A percentile compares a stretch with the other conserved stretches of the same genome.
These are phyloP conservation scores for Diorhabda carinulata DNA, from an alignment of 1,140 invertebrate genomes.

Conservation along the genomic window DNA sequence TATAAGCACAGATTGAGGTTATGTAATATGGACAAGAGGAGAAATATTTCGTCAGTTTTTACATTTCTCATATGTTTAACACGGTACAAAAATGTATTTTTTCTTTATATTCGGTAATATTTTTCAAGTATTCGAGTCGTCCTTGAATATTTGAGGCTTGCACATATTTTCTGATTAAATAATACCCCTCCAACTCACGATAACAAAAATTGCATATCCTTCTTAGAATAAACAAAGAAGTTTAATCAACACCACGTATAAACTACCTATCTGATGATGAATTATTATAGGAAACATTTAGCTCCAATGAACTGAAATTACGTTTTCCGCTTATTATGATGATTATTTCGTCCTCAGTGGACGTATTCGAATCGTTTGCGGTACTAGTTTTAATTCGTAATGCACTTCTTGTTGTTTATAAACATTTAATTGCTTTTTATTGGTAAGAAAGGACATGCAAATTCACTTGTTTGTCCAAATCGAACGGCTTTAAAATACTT, in stretches of 20 bases:
- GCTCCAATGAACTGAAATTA: slow-evolving; percentile 24
- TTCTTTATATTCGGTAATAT: too few species aligned
- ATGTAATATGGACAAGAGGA: too few species aligned
- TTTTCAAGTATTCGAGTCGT: too few species aligned
- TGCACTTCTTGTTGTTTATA: slow-evolving; percentile 11
- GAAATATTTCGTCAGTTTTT: too few species aligned
- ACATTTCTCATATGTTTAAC: too few species aligned
- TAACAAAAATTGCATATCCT: slow-evolving; percentile 9
- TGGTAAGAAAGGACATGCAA: slow-evolving; percentile 6
- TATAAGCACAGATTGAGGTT: too few species aligned
- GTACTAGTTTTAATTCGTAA: slow-evolving; percentile 4
- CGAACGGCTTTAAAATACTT: neutral
- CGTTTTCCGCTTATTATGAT: slow-evolving; percentile 28
- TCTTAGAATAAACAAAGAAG: slow-evolving; percentile 11
- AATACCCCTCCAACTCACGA: too few species aligned
- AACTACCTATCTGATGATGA: slow-evolving; percentile 6
- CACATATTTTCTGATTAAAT: too few species aligned
- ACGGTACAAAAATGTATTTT: too few species aligned
- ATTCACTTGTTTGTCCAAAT: slow-evolving; percentile 8
- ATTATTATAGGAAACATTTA: slow-evolving; percentile 24
- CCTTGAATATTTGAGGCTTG: too few species aligned
- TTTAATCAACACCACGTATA: slow-evolving; percentile 13
- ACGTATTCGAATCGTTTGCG: slow-evolving; percentile 6
- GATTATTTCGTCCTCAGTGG: slow-evolving; percentile 23
- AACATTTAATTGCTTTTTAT: slow-evolving; percentile 8